These are phyloP conservation scores for Leptonema lineaticorne DNA, from an alignment of 1,140 invertebrate species.

Conservation along the genomic window DNA sequence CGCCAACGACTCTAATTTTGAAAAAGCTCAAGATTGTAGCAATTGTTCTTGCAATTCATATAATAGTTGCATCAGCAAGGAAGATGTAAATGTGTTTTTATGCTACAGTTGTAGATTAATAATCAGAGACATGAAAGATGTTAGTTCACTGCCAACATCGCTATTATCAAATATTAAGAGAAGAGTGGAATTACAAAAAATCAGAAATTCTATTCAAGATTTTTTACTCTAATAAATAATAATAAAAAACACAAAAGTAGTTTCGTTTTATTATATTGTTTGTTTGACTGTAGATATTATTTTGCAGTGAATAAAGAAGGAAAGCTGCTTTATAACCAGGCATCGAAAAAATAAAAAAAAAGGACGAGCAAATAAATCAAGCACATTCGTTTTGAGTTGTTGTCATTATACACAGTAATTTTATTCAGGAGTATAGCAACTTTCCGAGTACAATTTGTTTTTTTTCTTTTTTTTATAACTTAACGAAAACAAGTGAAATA, in stretches of 20 bases:
- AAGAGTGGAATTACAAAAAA: conserved; percentile 14
- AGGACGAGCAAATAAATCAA: conserved; percentile 37
- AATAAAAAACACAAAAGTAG: background rate
- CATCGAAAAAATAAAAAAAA: too few relatives aligned
- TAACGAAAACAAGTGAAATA: conserved; percentile 27
- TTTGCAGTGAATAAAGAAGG: background rate
- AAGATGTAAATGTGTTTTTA: conserved; percentile 20
- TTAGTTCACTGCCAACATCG: conserved; percentile 3
- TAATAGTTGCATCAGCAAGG: conserved; percentile 7
- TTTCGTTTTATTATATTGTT: background rate
- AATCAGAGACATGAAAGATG: conserved; percentile 28
- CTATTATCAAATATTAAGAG: conserved; percentile 20
- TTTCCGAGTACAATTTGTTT: conserved; percentile 30
- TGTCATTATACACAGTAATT: conserved; percentile 24
- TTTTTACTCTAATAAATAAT: conserved; percentile 34
- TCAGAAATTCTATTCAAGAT: conserved; percentile 35
- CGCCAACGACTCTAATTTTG: background rate
- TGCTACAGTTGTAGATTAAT: conserved; percentile 38
- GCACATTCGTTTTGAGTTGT: conserved; percentile 31
- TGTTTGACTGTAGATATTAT: background rate
- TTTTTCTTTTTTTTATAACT: conserved; percentile 11
- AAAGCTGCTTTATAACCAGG: conserved; percentile 40
- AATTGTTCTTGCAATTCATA: conserved; percentile 26
- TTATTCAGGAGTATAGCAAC: conserved; percentile 32
- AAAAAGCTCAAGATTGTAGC: conserved; percentile 13